phyloP scores from a whole-genome alignment of 2,113 vertebrate species.

The Channa maculata region DNA sequence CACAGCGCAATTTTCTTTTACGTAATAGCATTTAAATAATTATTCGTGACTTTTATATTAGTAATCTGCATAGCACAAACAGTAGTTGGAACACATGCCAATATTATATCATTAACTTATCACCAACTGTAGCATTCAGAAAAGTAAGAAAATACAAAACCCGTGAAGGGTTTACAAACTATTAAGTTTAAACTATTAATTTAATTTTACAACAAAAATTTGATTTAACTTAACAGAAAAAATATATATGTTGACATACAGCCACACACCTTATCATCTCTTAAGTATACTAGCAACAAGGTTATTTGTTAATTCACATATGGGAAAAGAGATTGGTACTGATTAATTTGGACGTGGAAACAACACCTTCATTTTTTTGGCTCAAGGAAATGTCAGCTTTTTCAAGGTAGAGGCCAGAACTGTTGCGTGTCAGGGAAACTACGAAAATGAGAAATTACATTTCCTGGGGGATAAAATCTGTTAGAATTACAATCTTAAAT shows the following conservation, averaged over 20 bases:
- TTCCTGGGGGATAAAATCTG: not conserved
- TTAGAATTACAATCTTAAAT: not conserved
- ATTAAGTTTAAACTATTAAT: too few relatives aligned
- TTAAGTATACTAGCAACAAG: not conserved
- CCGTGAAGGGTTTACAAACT: too few relatives aligned
- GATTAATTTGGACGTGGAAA: not conserved
- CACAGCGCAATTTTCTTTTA: not conserved
- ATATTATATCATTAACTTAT: not conserved
- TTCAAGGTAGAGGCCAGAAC: not conserved
- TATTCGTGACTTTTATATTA: slow-evolving; percentile 11
- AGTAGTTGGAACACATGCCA: slow-evolving; percentile 38
- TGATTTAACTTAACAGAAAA: too few relatives aligned
- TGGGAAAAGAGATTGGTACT: not conserved
- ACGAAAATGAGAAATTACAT: too few relatives aligned
- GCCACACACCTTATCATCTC: not conserved
- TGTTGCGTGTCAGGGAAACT: not conserved
- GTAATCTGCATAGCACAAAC: slow-evolving; percentile 23
- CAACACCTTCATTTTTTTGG: not conserved
- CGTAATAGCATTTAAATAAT: slow-evolving; percentile 14
- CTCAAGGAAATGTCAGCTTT: not conserved
- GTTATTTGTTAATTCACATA: not conserved
- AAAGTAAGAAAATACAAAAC: too few relatives aligned
- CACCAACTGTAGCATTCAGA: not conserved
- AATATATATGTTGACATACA: too few relatives aligned
- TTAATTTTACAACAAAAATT: too few relatives aligned